A percentile compares a stretch with the other conserved stretches of the same genome.
phyloP scores from a whole-genome alignment of 1,140 invertebrate genomes.

The Sinonovacula constricta region DNA sequence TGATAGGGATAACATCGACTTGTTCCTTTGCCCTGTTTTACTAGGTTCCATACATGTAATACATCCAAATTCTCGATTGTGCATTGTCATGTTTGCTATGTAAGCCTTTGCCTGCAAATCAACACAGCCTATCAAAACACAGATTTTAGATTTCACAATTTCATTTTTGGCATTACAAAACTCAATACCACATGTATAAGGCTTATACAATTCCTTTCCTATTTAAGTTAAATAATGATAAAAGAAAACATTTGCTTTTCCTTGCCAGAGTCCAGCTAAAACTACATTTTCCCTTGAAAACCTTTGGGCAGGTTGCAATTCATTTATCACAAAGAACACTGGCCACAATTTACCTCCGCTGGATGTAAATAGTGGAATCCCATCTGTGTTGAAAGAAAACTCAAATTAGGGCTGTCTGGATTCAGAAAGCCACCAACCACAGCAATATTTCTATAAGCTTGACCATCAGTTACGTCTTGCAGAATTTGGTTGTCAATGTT shows the following conservation, averaged over 20 bases:
- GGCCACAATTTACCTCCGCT: conserved; percentile 28
- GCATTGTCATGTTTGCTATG: conserved; percentile 12
- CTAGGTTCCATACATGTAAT: conserved; percentile 30
- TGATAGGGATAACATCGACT: conserved; percentile 24
- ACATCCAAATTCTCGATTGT: conserved; percentile 43
- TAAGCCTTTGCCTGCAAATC: conserved; percentile 41
- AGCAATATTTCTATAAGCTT: not conserved
- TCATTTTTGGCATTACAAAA: conserved; percentile 3
- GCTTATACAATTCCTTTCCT: conserved; percentile 14
- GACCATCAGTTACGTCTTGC: not conserved
- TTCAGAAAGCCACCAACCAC: not conserved
- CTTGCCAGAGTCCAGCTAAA: conserved; percentile 26
- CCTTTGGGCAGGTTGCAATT: conserved; percentile 3
- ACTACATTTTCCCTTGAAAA: conserved; percentile 37
- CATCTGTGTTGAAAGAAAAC: conserved; percentile 40
- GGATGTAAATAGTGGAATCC: conserved; percentile 20
- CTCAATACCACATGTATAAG: conserved; percentile 14
- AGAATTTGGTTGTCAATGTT: not conserved
- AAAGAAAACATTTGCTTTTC: conserved; percentile 22
- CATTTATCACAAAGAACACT: conserved; percentile 29
- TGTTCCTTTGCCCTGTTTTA: conserved; percentile 20
- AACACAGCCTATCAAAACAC: conserved; percentile 29
- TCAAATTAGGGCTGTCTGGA: conserved; percentile 3
- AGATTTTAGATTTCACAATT: conserved; percentile 16
- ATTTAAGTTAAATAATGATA: not conserved